Base-by-base conservation (phyloP, 2,797 vertebrate species). In the Danio kyathit region DNA sequence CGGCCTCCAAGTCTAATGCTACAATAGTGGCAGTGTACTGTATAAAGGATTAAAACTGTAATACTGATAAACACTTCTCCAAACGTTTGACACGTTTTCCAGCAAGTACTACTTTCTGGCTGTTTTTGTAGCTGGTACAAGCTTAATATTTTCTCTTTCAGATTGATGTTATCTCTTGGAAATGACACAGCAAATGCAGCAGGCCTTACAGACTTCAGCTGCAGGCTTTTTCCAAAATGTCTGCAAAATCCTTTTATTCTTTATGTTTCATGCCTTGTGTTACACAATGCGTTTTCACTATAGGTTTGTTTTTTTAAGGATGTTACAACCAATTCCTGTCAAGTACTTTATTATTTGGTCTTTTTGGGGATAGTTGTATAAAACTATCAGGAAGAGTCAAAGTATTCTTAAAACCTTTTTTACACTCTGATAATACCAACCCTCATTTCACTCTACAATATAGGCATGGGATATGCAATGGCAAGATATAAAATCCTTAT, bases 141-240 rank as follows among this genome's bases (percentile, higher is more conserved):
- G 40, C 51, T 76, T 46, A 66, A 56, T 9, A n/a, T 16, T 29
- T 76, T 56, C 51, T 66, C 2, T 56, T 19, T 46, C 4, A 49
- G 29, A 12, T 64, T 66, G 19, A 54, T 29, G 43, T 76, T 46
- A 76, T 66, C 74, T 66, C 7, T 19, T 1, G 3, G 66, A 66
- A 66, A 76, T 66, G 51, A 66, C 61, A 52, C 17, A 8, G 61
- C 17, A 65, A 76, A 65, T 44, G 40, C 61, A 76, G 29, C 17
- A 56, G 40, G 8, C 12, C 40, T 54, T 29, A 21, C 49, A 54
- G 19, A 66, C 40, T 46, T 64, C 14, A 76, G n/a, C 61, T 65
- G 40, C 61, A n/a, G 60, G 1, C 17, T 21, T 56, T 75, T 64
- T 19, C 29, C 29, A 52, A 16, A 63, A 44, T 44, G 12, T 65